Evolutionary conservation across 2,888 invertebrate species (phyloP), one percentile per base, ranked within the genome.

Genomic region (Patella ulyssiponensis): DNA sequence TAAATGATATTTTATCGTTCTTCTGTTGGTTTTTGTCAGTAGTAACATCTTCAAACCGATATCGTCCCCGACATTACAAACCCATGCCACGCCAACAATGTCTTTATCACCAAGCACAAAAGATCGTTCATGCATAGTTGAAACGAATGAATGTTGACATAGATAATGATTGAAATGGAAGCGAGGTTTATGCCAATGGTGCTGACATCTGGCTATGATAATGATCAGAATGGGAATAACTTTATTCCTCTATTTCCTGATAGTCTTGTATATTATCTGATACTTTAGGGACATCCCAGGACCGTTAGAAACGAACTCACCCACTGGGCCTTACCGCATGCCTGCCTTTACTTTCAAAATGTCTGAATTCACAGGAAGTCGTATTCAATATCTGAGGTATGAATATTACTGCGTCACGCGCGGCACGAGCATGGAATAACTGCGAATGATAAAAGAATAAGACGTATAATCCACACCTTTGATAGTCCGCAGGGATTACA

Each of bases 1-100:
- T 64, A 64, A 64, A 23, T 64, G 64, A 64, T 64, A 64, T 64
- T 64, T 64, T 64, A 64, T 64, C 64, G 64, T 64, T 23, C 23
- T 23, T 23, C 64, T 20, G 23, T 64, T 64, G 64, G 3, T 64
- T 64, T 64, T 64, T 64, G 11, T 64, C 23, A 64, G 64, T 64
- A 23, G 20, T 23, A 64, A 23, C 23, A 64, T 20, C 64, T 64
- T 64, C 64, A 23, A 23, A 11, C 20, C 20, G 11, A 23, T 64
- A 20, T 64, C 11, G 20, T 23, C 20, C 23, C 64, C 20, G 23
- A 20, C 20, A 23, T 23, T 23, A 64, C 64, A 23, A 23, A 64
- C 64, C 23, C 64, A 11, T 15, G 23, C 64, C 64, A 64, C 23
- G 20, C 64, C 64, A 64, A 14, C 11, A 64, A 64, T 64, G 64